Percentiles rank a stretch among this genome's conserved stretches.
phyloP scores from a whole-genome alignment of 2,888 invertebrate genomes.

The Mimumesa dahlbomi region DNA sequence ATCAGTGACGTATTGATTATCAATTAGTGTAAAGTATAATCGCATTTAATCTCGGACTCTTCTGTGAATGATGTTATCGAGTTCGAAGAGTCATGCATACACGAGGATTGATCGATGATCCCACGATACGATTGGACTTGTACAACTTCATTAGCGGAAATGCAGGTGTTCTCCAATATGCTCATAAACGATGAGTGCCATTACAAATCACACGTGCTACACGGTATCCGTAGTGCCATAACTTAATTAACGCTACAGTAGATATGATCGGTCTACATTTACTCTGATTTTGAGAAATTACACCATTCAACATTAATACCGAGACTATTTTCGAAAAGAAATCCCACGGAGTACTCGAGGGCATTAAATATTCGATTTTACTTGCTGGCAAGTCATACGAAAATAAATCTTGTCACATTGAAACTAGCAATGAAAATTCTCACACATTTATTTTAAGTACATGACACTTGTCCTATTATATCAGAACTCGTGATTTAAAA shows the following conservation, averaged over 20 bases:
- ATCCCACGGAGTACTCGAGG: no score
- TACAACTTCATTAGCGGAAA: slow-evolving; percentile 39
- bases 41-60: not conserved
- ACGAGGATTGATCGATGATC: slow-evolving; percentile 20
- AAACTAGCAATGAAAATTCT: no score
- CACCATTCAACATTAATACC: not conserved
- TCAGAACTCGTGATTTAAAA: no score
- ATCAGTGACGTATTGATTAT: no score
- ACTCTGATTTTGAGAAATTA: slow-evolving; percentile 5
- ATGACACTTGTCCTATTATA: no score
- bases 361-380: no score
- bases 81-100: not conserved
- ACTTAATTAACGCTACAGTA: slow-evolving; percentile 34
- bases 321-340: no score
- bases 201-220: slow-evolving; percentile 33
- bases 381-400: no score
- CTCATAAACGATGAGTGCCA: slow-evolving; percentile 37
- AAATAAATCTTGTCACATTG: no score
- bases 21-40: no score
- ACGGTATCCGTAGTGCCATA: slow-evolving; percentile 16
- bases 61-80: not conserved
- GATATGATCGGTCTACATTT: slow-evolving; percentile 20
- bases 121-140: slow-evolving; percentile 10
- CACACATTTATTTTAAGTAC: no score
- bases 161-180: slow-evolving; percentile 27